Evolutionary conservation across 2,888 invertebrate genomes (phyloP).

Genomic region (Hypercompe scribonia): DNA sequence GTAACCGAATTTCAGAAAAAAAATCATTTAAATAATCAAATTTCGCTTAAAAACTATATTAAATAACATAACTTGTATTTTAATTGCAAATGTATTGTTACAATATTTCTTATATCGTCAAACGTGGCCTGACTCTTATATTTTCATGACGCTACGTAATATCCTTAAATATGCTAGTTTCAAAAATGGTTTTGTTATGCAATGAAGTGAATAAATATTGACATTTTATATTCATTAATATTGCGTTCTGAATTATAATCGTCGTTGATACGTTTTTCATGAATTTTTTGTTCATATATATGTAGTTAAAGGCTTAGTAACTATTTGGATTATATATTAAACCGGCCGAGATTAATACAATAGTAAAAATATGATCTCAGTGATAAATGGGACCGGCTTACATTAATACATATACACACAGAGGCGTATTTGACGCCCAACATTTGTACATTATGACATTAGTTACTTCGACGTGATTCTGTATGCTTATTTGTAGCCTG

Average conservation of each 20-base stretch:
- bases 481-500: too few relatives aligned
- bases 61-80: too few relatives aligned
- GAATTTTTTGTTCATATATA: conserved; percentile 19
- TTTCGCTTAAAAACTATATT: too few relatives aligned
- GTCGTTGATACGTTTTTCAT: conserved; percentile 22
- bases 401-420: neutral
- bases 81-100: neutral
- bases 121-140: neutral
- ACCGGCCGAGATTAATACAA: neutral
- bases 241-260: conserved; percentile 10
- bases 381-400: neutral
- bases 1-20: too few relatives aligned
- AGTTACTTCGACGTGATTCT: too few relatives aligned
- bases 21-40: too few relatives aligned
- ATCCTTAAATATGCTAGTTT: neutral
- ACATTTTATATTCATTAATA: conserved; percentile 20
- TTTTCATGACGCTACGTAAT: conserved; percentile 27
- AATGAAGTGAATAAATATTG: conserved; percentile 12
- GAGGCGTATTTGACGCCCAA: neutral
- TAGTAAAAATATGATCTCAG: neutral
- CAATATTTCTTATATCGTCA: neutral
- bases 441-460: neutral
- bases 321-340: conserved; percentile 14
- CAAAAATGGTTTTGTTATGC: conserved; percentile 17
- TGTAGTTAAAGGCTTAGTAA: conserved; percentile 13